Evolutionary conservation across 1,140 invertebrate genomes (phyloP), one percentile per base, ranked within the genome.

Genomic region (Bactericera cockerelli): DNA sequence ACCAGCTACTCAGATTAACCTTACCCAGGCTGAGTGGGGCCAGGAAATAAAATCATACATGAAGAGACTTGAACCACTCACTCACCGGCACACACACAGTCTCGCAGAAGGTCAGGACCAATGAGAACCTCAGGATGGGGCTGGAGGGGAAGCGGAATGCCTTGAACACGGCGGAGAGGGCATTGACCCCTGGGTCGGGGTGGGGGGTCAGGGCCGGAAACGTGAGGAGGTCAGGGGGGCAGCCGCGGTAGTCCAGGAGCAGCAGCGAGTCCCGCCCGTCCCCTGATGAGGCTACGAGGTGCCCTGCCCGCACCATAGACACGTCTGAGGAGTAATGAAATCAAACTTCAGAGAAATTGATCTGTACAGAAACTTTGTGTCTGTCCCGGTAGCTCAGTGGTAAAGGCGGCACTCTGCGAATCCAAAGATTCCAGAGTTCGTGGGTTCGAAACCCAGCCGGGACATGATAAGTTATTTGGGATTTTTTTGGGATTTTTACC

Each of bases 111-210:
- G 79, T 78, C 1, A 86, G 79, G 65, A 83, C 77, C 10, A 83
- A 75, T 53, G 79, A 77, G 66, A 86, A 85, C 22, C 77, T 72
- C 1, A 86, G 80, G 1, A 83, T 72, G 19, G 79, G 78, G 38
- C 82, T 83, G 11, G 78, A 77, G 0, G 81, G 79, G 68, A 86
- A 86, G 22, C 83, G 81, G 68, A 86, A 86, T 3, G 82, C 83
- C 59, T 77, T 68, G 49, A 79, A 75, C 2, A 70, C 69, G 22
- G 78, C 75, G 16, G 70, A 59, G 1, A 76, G 74, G 1, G 71
- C 70, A 36, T 70, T 67, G n/a, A 70, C 70, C 55, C 70, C 69
- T 0, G 26, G 68, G 19, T 49, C 42, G 19, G 42, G 42, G 19
- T 49, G 42, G 26, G 71, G 71, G 2, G 65, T 63, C 16, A 81